Base-by-base conservation (phyloP, 2,888 invertebrate genomes). In the Eilema caniola region DNA sequence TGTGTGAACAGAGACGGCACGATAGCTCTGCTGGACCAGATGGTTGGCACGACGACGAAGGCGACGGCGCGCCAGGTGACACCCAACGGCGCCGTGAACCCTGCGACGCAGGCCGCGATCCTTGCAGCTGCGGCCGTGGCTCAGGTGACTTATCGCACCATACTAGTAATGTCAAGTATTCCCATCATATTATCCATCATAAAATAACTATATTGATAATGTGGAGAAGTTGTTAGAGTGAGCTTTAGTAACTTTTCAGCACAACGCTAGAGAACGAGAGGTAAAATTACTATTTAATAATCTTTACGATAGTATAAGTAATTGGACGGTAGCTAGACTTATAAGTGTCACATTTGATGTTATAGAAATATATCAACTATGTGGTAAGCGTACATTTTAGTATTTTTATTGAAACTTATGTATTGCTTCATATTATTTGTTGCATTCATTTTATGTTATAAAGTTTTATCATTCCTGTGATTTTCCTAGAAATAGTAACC, bases 61-160 rank as follows among this genome's bases (percentile, higher is more conserved):
- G 93, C 93, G 1, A 95, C 93, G 0, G 89, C 95, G 65, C 88
- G 95, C 41, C 87, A 88, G 72, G 88, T 90, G 77, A 83, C 90
- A 78, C 85, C 89, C 85, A 87, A 93, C 74, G 85, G 94, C 71
- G 67, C 93, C 83, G 85, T 95, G 86, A 88, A 92, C 82, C 92
- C 94, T 0, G 96, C 96, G 67, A 94, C 96, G 1, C 96, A 96
- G 33, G 96, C 96, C 0, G 96, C 96, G 61, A 95, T 96, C 65
- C 91, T 96, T 0, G 96, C 96, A 10, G 96, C 96, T 8, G 96
- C 96, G 1, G 96, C 96, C 53, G 96, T 96, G 7, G 96, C 96
- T 3, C 95, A 95, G 94, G 94, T 94, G 28, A 70, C 47, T 33
- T 33, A 31, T 57, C 23, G 31, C 31, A 0, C 23, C 23, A 31